Conservation (phyloP, 2,888 invertebrate species). For the Drosophila borealis region DNA sequence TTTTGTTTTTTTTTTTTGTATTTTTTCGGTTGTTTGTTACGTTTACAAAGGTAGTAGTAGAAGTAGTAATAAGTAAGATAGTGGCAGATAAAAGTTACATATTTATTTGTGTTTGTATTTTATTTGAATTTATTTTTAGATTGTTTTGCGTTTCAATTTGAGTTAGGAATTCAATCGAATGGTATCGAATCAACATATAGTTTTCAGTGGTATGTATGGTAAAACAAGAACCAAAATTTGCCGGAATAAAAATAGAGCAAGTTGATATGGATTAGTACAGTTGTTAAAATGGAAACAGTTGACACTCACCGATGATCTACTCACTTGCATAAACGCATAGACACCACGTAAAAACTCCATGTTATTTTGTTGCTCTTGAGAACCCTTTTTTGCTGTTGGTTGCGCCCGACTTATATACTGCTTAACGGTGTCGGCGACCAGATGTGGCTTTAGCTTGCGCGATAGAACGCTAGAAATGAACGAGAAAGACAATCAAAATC, state of each 20-base stretch:
- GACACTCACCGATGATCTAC: slow-evolving; percentile 86
- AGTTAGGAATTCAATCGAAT: slow-evolving; percentile 17
- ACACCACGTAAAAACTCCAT: slow-evolving; percentile 86
- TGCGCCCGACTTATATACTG: slow-evolving; percentile 85
- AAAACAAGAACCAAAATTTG: slow-evolving; percentile 74
- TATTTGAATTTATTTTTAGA: slow-evolving; percentile 20
- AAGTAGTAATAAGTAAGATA: slow-evolving; percentile 67
- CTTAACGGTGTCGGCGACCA: slow-evolving; percentile 85
- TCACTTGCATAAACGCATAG: slow-evolving; percentile 86
- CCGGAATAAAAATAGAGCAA: slow-evolving; percentile 83
- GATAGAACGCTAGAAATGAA: slow-evolving; percentile 81
- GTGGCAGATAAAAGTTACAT: slow-evolving; percentile 71
- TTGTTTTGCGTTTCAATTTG: slow-evolving; percentile 19
- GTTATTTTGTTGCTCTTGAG: slow-evolving; percentile 85
- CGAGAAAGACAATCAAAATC: slow-evolving; percentile 3
- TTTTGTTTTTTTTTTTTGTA: slow-evolving; percentile 36
- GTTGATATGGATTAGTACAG: slow-evolving; percentile 85
- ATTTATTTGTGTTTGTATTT: slow-evolving; percentile 45
- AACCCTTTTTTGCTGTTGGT: slow-evolving; percentile 82
- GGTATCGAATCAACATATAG: slow-evolving; percentile 22
- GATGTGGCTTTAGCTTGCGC: slow-evolving; percentile 85
- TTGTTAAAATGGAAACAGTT: slow-evolving; percentile 83
- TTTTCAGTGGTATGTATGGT: slow-evolving; percentile 31
- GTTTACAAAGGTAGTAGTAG: slow-evolving; percentile 70
- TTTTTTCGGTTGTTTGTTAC: slow-evolving; percentile 39